Percentiles rank a stretch among this genome's conserved stretches.
Conservation (phyloP, 2,113 vertebrate genomes). For the Crotophaga sulcirostris region DNA sequence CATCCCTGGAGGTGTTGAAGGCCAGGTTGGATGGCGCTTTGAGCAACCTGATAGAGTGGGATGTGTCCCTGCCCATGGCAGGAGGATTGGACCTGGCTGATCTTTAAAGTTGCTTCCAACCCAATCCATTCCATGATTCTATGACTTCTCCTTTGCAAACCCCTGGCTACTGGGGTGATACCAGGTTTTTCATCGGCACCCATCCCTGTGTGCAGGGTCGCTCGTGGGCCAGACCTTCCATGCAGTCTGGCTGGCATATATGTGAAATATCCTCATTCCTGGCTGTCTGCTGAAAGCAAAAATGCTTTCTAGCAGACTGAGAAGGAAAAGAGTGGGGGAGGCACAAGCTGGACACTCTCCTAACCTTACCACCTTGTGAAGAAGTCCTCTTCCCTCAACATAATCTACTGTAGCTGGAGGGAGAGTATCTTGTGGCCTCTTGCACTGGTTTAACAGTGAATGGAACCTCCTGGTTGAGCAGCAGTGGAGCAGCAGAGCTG, state of each 20-base stretch:
- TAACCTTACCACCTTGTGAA: neutral
- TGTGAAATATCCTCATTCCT: neutral
- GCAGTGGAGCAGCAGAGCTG: neutral
- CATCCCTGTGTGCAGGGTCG: neutral
- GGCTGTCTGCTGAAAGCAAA: neutral
- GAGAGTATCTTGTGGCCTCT: neutral
- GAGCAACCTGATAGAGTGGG: too few species aligned
- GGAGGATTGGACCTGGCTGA: too few species aligned
- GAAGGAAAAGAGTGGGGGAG: neutral
- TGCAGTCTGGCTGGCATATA: fast-evolving
- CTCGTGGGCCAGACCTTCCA: neutral
- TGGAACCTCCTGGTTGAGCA: neutral
- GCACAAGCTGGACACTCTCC: neutral
- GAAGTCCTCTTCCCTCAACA: neutral
- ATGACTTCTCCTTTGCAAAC: neutral
- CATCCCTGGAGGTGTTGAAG: too few species aligned
- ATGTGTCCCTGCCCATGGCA: too few species aligned
- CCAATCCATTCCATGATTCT: too few species aligned
- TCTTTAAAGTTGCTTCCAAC: too few species aligned
- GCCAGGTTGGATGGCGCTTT: too few species aligned
- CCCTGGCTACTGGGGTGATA: too few species aligned
- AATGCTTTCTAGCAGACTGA: neutral
- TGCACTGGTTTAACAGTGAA: neutral
- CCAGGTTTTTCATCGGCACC: neutral
- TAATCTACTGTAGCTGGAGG: neutral